phyloP scores from a whole-genome alignment of 2,888 invertebrate species.

The Teleiodes luculella region DNA sequence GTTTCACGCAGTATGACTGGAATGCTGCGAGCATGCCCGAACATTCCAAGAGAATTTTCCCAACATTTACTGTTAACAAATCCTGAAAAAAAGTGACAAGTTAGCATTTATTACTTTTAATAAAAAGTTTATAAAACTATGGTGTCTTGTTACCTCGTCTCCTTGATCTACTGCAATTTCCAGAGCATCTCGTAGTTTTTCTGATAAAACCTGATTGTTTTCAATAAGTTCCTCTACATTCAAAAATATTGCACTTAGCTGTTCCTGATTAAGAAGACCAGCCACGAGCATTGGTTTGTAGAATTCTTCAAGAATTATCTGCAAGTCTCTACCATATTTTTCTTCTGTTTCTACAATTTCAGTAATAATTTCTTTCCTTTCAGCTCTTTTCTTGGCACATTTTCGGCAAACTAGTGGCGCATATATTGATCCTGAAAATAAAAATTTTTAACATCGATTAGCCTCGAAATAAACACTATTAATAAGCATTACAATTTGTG shows the following conservation, averaged over 20 bases:
- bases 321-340: conserved; percentile 95
- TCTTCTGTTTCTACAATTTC: conserved; percentile 98
- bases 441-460: too few relatives aligned
- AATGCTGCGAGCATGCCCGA: conserved; percentile 96
- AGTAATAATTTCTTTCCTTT: conserved; percentile 95
- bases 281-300: conserved; percentile 96
- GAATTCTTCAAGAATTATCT: conserved; percentile 95
- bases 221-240: conserved; percentile 95
- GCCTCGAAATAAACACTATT: too few relatives aligned
- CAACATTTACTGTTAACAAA: conserved; percentile 92
- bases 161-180: conserved; percentile 91
- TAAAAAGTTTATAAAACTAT: not conserved
- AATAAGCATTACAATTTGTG: too few relatives aligned
- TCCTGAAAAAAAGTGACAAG: conserved; percentile 69
- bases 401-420: conserved; percentile 91
- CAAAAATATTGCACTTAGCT: conserved; percentile 93
- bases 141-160: conserved; percentile 73
- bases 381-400: conserved; percentile 91
- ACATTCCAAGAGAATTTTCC: conserved; percentile 93
- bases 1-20: conserved; percentile 96
- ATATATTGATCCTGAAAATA: conserved; percentile 80
- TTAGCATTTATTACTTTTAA: not conserved
- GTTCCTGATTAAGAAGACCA: conserved; percentile 93
- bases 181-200: conserved; percentile 90
- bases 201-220: conserved; percentile 90